A percentile compares a stretch with the other conserved stretches of the same genome.
These are phyloP conservation scores for Drosophila orena DNA, from an alignment of 1,140 invertebrate species.

Conservation along the genomic window DNA sequence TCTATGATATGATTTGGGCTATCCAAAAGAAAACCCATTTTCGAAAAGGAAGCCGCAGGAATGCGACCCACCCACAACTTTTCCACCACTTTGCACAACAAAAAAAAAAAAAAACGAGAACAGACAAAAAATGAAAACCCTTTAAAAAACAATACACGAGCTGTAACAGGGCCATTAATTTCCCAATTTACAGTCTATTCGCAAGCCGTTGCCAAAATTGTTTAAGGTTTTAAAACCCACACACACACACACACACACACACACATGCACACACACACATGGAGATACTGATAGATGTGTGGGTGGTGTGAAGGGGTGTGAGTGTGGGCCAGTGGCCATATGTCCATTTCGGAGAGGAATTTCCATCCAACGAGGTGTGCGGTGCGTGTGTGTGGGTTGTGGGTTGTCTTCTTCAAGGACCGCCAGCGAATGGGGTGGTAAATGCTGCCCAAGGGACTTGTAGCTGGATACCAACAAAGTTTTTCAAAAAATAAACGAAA, in stretches of 20 bases:
- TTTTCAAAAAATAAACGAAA: constrained; percentile 67
- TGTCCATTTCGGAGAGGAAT: constrained; percentile 74
- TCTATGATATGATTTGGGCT: constrained; percentile 3
- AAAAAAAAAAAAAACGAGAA: constrained; percentile 19
- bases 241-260: constrained; percentile 47
- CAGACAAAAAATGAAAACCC: constrained; percentile 47
- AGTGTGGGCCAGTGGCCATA: constrained; percentile 75
- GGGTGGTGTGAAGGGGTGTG: constrained; percentile 13
- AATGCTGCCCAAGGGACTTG: constrained; percentile 84
- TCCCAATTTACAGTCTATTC: constrained; percentile 83
- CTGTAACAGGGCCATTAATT: constrained; percentile 80
- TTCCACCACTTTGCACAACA: constrained; percentile 9
- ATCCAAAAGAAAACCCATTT: constrained; percentile 16
- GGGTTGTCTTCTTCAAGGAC: constrained; percentile 53
- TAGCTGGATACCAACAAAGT: constrained; percentile 83
- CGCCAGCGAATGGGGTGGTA: constrained; percentile 81
- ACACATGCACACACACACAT: constrained; percentile 40
- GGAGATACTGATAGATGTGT: constrained; percentile 52
- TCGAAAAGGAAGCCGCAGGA: constrained; percentile 35
- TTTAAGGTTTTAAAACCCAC: constrained; percentile 78
- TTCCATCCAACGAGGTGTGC: constrained; percentile 61
- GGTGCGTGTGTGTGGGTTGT: constrained; percentile 20
- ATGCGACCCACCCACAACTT: constrained; percentile 7
- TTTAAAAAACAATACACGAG: constrained; percentile 81
- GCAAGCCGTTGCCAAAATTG: constrained; percentile 81